Conservation (phyloP, 2,113 vertebrate genomes). For the Thunnus maccoyii region DNA sequence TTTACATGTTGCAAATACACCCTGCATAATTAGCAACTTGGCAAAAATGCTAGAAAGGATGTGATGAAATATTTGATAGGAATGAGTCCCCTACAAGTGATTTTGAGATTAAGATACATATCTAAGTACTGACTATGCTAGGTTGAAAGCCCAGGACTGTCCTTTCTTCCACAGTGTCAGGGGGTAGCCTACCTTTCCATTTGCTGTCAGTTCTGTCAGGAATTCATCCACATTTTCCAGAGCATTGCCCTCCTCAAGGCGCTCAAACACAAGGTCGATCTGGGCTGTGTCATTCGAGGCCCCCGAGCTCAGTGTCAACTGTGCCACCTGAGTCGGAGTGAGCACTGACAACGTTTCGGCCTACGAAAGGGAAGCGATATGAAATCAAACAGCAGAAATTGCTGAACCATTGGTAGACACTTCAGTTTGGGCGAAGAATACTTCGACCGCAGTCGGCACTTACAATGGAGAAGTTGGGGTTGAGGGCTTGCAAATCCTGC, state of each 20-base stretch:
- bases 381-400: too few species aligned
- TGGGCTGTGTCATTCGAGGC: conserved; percentile 29
- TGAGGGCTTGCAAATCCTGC: too few species aligned
- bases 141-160: background rate
- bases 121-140: background rate
- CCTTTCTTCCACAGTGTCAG: background rate
- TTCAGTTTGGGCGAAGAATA: too few species aligned
- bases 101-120: background rate
- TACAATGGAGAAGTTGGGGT: too few species aligned
- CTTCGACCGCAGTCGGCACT: too few species aligned
- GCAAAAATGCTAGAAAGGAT: too few species aligned
- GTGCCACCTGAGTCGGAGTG: conserved; percentile 63
- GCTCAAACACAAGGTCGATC: conserved; percentile 34
- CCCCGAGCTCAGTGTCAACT: conserved; percentile 47
- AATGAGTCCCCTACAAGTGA: background rate
- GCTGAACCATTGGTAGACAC: too few species aligned
- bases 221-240: conserved; percentile 50
- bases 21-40: too few species aligned
- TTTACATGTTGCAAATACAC: too few species aligned
- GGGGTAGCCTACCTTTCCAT: conserved; percentile 31
- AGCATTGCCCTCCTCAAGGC: conserved; percentile 30
- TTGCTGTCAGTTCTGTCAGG: background rate
- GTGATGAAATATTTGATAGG: too few species aligned
- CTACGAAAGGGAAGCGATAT: too few species aligned
- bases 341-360: too few species aligned